Evolutionary conservation across 1,140 invertebrate genomes (phyloP), one percentile per base, ranked within the genome.

Genomic region (Eriocheir sinensis): DNA sequence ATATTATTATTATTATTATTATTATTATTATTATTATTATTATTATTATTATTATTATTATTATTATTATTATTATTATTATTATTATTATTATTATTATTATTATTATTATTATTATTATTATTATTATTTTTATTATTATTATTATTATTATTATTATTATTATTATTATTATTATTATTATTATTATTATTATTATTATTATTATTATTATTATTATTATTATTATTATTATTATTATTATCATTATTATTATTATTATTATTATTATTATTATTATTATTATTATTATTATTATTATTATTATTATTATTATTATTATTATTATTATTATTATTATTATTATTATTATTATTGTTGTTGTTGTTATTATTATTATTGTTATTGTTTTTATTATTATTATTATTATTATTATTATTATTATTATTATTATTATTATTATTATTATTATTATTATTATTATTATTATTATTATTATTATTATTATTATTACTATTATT

Each of bases 91-190:
- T 90, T 60, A 27, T 32, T 85, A 60, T 85, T 85, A 90, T 90
- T 85, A 85, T 85, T 32, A 90, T 60, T 34, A 90, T 90, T 34
- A 48, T 60, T 85, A 90, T 85, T 90, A 60, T 90, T 90, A 60
- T 48, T 60, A 38, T 88, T n/a, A 88, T 88, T n/a, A 36, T 36
- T 90, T 21, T 85, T 90, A 90, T 90, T 48, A 60, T 48, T 85
- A 60, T 72, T 72, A 3, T 88, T n/a, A 36, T 88, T 36, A 88
- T 60, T 27, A 38, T 72, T 72, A 88, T 36, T 60, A n/a, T 60
- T 88, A 88, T 12, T 36, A 38, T 36, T 88, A 88, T 88, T 38
- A 88, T 88, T 38, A 36, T 72, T 72, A 72, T 72, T 72, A 72
- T 72, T 72, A 72, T 72, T 72, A 72, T 72, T 72, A 72, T 72